Evolutionary conservation across 2,113 vertebrate species (phyloP), one percentile per base, ranked within the genome.

Genomic region (Barnardius zonarius): DNA sequence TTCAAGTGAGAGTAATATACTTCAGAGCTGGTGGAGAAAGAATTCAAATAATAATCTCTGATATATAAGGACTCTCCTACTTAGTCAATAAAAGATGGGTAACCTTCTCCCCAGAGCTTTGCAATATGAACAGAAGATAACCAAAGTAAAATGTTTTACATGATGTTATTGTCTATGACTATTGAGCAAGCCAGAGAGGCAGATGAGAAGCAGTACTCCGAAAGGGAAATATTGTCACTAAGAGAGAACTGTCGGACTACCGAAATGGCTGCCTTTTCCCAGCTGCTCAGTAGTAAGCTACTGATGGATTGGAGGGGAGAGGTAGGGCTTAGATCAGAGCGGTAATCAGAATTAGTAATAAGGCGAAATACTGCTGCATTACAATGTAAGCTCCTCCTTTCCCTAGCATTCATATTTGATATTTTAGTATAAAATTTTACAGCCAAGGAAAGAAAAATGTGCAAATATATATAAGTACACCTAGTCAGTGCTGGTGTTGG

Each of bases 101-200:
- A 94, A 94, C 88, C 88, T 93, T 91, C 68, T 94, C 88, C 83
- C 55, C 37, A 74, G 90, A 96, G 72, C 72, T 86, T 92, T 90
- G 41, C 61, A 90, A 76, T 83, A 92, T 30, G 90, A 96, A 83
- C 68, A 92, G 82, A 93, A 90, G 67, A 93, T 67, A 95, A 85
- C 74, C 24, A 62, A 96, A 95, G 48, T 85, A 87, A 95, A 93
- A 90, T 90, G 41, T 90, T 96, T 90, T 92, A 97, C 78, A 90
- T 80, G 25, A 80, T 80, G 23, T 2, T 81, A 35, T 88, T 93
- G 48, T 95, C 64, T 74, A 44, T 67, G 35, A 63, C 83, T 94
- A 48, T 44, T 90, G 77, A 80, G 37, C 0, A 7, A 88, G 33
- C 37, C 35, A 46, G 85, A 75, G 52, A 92, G n/a, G 33, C 16